These are phyloP conservation scores for Hylaeus anthracinus DNA, from an alignment of 1,140 invertebrate genomes.

Conservation along the genomic window DNA sequence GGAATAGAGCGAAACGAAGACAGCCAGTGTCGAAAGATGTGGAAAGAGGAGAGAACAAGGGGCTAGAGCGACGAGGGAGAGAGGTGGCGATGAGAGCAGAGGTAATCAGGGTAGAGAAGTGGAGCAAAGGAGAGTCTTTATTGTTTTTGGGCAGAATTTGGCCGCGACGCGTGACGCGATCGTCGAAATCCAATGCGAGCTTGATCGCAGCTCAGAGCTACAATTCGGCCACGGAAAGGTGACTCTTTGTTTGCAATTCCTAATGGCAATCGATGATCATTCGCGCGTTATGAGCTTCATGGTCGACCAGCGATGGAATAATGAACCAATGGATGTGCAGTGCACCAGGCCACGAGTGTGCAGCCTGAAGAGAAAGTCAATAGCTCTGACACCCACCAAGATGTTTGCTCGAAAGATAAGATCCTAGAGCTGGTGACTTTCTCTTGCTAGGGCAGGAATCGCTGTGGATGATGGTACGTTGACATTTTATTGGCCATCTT, in stretches of 20 bases:
- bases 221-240: neutral
- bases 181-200: neutral
- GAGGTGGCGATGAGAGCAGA: constrained; percentile 25
- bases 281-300: constrained; percentile 21
- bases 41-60: neutral
- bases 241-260: constrained; percentile 4
- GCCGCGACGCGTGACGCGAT: constrained; percentile 5
- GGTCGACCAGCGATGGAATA: constrained; percentile 28
- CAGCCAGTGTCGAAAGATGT: neutral
- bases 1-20: neutral
- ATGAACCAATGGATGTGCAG: too few species aligned
- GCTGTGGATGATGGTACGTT: too few species aligned
- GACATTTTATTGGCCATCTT: too few species aligned
- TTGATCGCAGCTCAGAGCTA: too few species aligned
- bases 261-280: constrained; percentile 16
- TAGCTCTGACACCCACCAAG: too few species aligned
- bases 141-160: constrained; percentile 15
- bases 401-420: too few species aligned
- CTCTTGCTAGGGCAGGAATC: too few species aligned
- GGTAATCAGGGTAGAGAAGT: neutral
- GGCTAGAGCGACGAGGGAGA: neutral
- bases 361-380: too few species aligned
- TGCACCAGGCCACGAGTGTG: too few species aligned
- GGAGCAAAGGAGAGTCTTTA: neutral
- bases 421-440: too few species aligned